Evolutionary conservation across 2,888 invertebrate genomes (phyloP).

Genomic region (Gnatocerus cornutus): DNA sequence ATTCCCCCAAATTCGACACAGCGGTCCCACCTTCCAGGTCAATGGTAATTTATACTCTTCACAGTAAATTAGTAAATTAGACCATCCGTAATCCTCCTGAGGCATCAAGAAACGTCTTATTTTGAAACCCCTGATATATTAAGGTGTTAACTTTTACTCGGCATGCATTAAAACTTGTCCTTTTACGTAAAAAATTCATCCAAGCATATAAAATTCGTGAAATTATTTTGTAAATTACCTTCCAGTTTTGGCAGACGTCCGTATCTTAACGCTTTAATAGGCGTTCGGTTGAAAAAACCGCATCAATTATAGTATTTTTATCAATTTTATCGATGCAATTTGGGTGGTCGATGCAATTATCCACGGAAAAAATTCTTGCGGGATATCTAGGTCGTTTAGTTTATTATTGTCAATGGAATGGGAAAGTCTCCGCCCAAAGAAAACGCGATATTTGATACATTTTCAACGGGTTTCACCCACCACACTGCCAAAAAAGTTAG

Average conservation of each 20-base stretch:
- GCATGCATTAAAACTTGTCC: constrained; percentile 29
- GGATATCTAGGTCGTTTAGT: constrained; percentile 2
- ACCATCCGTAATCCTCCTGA: constrained; percentile 3
- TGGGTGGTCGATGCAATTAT: constrained; percentile 42
- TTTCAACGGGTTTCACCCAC: not conserved
- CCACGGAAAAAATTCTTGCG: too few relatives aligned
- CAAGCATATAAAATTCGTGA: constrained; percentile 37
- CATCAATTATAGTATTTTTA: constrained; percentile 44
- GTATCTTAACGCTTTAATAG: constrained; percentile 26
- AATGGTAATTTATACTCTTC: constrained; percentile 6
- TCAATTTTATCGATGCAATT: constrained; percentile 41
- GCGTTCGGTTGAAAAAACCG: constrained; percentile 25
- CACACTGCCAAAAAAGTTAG: constrained; percentile 7
- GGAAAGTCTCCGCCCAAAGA: constrained; percentile 5
- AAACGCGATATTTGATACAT: not conserved
- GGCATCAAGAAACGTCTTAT: constrained; percentile 12
- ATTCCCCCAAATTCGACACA: not conserved
- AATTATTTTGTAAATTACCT: constrained; percentile 39
- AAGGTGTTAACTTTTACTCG: constrained; percentile 31
- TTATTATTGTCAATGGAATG: constrained; percentile 3
- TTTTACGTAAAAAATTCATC: constrained; percentile 34
- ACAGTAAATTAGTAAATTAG: constrained; percentile 11
- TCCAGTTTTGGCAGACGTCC: constrained; percentile 39
- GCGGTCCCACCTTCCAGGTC: not conserved
- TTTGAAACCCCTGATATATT: constrained; percentile 19